Base-by-base conservation (phyloP, 2,888 invertebrate species). In the Himalopsyche japonica region DNA sequence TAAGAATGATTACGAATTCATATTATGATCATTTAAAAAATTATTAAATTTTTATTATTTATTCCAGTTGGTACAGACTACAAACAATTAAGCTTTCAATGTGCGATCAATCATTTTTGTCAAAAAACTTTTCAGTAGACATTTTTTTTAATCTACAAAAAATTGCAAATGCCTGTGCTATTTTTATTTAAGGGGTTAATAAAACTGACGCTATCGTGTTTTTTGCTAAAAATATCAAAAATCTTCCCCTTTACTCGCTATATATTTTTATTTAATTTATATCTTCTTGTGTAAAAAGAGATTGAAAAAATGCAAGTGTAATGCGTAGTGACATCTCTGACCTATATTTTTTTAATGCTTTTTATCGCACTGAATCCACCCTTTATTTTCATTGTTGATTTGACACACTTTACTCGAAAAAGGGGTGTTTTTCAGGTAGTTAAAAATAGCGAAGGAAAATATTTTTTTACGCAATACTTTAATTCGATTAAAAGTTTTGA, bases 301-400 rank as follows among this genome's bases (percentile, higher is more conserved):
- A 70, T 70, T 27, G 27, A 70, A 70, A 70, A 70, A 47, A 32
- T 77, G 47, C 86, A 86, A 84, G 86, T 86, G 85, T 78, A 83
- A 76, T 48, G n/a, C 70, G 15, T 30, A 70, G 70, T 70, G 70
- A 70, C 70, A 70, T 70, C 78, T 84, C 81, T 86, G 86, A 86
- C 86, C 86, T 83, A 86, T 47, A 81, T 86, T 86, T 37, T 37
- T 86, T 86, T 81, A 81, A 7, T 78, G 81, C 20, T 37, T 70
- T 70, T 70, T 70, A 70, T 70, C 27, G 76, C 80, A 84, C 86
- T 15, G 82, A 81, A 83, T 86, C 84, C 80, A 84, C 86, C 86
- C 86, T 86, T 86, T 86, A 86, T 86, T 86, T 84, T 86, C 78
- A 84, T 86, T 86, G 86, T 81, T 76, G 85, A 86, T 86, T 86